Percentiles rank a stretch among this genome's conserved stretches.
phyloP scores from a whole-genome alignment of 2,888 invertebrate genomes.

The Ctena decussata region DNA sequence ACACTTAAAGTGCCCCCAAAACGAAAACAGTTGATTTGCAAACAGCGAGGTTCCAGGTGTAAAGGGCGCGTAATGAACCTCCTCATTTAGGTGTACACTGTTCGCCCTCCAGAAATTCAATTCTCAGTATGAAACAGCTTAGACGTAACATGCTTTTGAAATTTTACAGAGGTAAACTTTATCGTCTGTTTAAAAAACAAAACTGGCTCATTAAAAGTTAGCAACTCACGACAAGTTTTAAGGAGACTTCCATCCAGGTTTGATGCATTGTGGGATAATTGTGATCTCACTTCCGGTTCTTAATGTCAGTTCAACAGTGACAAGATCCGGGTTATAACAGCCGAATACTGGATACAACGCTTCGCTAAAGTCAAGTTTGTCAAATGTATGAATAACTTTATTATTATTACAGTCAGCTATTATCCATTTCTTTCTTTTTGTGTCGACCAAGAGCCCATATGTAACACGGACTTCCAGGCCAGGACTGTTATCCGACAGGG shows the following conservation, averaged over 20 bases:
- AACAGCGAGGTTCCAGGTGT: too few relatives aligned
- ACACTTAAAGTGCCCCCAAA: too few relatives aligned
- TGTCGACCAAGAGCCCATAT: slow-evolving; percentile 70
- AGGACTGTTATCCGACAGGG: slow-evolving; percentile 67
- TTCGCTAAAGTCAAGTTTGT: slow-evolving; percentile 65
- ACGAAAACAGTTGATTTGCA: too few relatives aligned
- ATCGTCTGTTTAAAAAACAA: too few relatives aligned
- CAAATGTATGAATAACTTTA: slow-evolving; percentile 68
- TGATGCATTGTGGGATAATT: slow-evolving; percentile 67
- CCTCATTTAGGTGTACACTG: too few relatives aligned
- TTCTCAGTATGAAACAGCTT: too few relatives aligned
- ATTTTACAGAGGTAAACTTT: too few relatives aligned
- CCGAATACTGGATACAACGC: slow-evolving; percentile 72
- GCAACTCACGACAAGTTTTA: too few relatives aligned
- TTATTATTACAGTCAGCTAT: slow-evolving; percentile 68
- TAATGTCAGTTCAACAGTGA: slow-evolving; percentile 72
- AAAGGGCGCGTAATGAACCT: too few relatives aligned
- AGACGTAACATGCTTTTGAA: too few relatives aligned
- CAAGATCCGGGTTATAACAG: slow-evolving; percentile 73
- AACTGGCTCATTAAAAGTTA: too few relatives aligned
- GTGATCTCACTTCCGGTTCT: slow-evolving; percentile 71
- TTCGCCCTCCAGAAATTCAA: too few relatives aligned
- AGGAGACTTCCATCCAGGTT: slow-evolving; percentile 43
- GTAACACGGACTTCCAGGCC: slow-evolving; percentile 68
- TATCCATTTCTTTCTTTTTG: slow-evolving; percentile 67